These are phyloP conservation scores for Ibycter americanus DNA, from an alignment of 2,797 vertebrate species.

Conservation along the genomic window DNA sequence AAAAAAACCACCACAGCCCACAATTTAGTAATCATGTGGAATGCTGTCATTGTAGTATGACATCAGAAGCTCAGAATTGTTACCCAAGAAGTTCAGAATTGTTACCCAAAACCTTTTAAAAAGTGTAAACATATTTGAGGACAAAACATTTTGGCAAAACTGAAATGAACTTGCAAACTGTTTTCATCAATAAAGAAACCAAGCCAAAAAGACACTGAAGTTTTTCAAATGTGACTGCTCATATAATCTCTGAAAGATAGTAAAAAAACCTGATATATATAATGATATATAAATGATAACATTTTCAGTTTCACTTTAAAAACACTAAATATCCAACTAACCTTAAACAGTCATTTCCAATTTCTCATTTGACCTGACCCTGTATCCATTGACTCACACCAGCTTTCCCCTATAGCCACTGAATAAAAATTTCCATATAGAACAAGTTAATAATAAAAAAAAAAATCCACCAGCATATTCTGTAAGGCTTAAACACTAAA, in stretches of 20 bases:
- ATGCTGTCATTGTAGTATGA: conserved; percentile 6
- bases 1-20: neutral
- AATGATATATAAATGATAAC: too few species aligned
- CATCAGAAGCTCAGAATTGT: neutral
- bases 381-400: neutral
- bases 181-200: neutral
- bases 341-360: neutral
- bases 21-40: conserved; percentile 40
- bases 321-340: neutral
- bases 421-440: neutral
- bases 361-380: neutral
- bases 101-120: neutral
- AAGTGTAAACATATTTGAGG: neutral
- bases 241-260: neutral
- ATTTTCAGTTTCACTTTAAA: neutral
- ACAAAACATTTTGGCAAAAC: neutral
- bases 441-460: neutral
- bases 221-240: neutral
- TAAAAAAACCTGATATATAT: neutral
- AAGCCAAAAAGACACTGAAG: neutral
- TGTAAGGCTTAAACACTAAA: conserved; percentile 28
- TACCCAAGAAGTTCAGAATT: neutral
- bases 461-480: neutral
- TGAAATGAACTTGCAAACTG: too few species aligned
- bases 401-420: neutral